Percentiles rank a stretch among this genome's conserved stretches.
Evolutionary conservation across 1,140 invertebrate species (phyloP).

Genomic region (Vollenhovia emeryi): DNA sequence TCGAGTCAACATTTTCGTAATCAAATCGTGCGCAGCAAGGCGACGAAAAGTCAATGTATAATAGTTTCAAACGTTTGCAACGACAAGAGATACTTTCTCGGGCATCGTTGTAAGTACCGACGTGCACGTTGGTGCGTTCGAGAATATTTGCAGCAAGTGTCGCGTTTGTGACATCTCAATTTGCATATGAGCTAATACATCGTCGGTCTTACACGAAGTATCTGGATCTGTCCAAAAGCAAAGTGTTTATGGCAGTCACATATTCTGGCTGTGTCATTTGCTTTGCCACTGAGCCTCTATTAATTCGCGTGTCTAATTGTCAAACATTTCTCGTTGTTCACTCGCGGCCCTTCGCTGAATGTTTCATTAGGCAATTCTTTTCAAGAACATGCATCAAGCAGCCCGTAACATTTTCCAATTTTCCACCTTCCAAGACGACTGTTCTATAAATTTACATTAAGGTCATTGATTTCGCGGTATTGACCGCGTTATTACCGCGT

Average conservation of each 20-base stretch:
- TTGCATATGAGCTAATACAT: constrained; percentile 67
- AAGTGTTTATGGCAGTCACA: constrained; percentile 42
- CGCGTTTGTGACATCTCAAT: constrained; percentile 67
- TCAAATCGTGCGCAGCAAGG: background rate
- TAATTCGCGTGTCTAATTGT: constrained; percentile 60
- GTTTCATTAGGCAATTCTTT: constrained; percentile 2
- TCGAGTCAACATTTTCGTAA: background rate
- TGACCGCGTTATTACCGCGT: background rate
- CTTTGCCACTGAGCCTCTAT: constrained; percentile 4
- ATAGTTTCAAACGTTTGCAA: background rate
- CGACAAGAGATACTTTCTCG: background rate
- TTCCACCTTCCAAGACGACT: background rate
- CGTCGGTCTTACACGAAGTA: constrained; percentile 1
- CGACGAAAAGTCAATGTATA: constrained; percentile 17
- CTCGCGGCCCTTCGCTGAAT: background rate
- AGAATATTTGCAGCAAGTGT: constrained; percentile 54
- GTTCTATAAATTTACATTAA: background rate
- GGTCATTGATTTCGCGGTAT: constrained; percentile 11
- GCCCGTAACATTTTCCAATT: background rate
- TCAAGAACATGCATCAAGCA: background rate
- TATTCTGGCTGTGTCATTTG: constrained; percentile 41
- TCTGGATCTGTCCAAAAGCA: constrained; percentile 5
- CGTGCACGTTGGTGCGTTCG: constrained; percentile 11
- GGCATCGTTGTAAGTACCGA: background rate
- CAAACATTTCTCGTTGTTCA: constrained; percentile 22